phyloP scores from a whole-genome alignment of 2,888 invertebrate species.

The Notocelia uddmanniana region DNA sequence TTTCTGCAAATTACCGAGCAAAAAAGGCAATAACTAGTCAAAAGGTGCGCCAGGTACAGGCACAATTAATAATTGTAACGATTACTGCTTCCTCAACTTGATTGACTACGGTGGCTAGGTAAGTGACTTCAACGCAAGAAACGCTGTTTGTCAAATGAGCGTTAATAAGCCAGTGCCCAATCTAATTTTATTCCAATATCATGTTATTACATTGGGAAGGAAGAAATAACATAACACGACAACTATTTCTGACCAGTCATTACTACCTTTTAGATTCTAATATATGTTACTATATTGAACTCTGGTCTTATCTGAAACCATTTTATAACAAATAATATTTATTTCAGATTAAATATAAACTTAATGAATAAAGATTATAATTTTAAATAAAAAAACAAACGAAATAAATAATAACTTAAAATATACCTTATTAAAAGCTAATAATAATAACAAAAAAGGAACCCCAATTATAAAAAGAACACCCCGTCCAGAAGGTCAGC shows the following conservation, averaged over 20 bases:
- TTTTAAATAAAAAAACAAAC: too few relatives aligned
- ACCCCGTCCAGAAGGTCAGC: too few relatives aligned
- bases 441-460: too few relatives aligned
- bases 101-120: not conserved
- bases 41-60: constrained; percentile 36
- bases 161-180: constrained; percentile 2
- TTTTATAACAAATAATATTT: too few relatives aligned
- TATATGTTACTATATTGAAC: too few relatives aligned
- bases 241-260: not conserved
- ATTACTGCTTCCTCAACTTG: constrained; percentile 38
- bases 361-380: too few relatives aligned
- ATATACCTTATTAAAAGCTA: too few relatives aligned
- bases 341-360: too few relatives aligned
- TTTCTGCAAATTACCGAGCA: constrained; percentile 34
- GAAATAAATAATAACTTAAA: too few relatives aligned
- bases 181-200: constrained; percentile 21
- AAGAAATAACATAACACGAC: constrained; percentile 29
- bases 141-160: constrained; percentile 9
- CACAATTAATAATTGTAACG: constrained; percentile 38
- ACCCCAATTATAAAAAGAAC: too few relatives aligned
- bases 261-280: not conserved
- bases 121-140: not conserved
- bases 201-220: constrained; percentile 25
- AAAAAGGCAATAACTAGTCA: constrained; percentile 39
- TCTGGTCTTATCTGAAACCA: too few relatives aligned